A percentile compares a stretch with the other conserved stretches of the same genome.
phyloP scores from a whole-genome alignment of 2,888 invertebrate species.

The Lymantria monacha region DNA sequence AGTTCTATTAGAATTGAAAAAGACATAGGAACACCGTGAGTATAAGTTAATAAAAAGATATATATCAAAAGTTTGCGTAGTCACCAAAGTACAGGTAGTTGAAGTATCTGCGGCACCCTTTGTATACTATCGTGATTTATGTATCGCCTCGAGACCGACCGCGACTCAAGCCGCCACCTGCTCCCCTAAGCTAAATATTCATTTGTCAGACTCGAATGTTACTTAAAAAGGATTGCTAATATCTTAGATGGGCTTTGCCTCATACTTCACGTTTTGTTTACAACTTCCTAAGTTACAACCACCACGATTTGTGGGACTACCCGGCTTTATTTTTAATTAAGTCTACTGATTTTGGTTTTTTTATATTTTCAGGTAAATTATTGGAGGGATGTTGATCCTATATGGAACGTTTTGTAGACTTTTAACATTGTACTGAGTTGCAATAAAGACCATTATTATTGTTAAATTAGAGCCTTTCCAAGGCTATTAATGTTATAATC shows the following conservation, averaged over 20 bases:
- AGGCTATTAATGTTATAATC: too few relatives aligned
- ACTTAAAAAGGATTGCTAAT: slow-evolving; percentile 77
- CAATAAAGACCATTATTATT: too few relatives aligned
- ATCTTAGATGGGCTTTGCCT: slow-evolving; percentile 65
- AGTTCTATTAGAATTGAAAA: too few relatives aligned
- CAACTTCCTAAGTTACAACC: slow-evolving; percentile 29
- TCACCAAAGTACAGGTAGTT: slow-evolving; percentile 29
- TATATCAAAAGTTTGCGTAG: slow-evolving; percentile 11
- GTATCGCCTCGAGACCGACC: slow-evolving; percentile 46
- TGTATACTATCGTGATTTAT: slow-evolving; percentile 60
- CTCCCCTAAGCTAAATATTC: slow-evolving; percentile 66
- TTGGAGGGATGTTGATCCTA: not conserved
- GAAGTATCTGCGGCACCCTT: slow-evolving; percentile 21
- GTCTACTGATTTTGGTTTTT: slow-evolving; percentile 6
- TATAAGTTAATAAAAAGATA: not conserved
- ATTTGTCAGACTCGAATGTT: slow-evolving; percentile 72
- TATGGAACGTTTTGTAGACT: not conserved
- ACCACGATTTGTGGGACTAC: slow-evolving; percentile 21
- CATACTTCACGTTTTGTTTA: slow-evolving; percentile 53
- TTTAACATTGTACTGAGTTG: too few relatives aligned
- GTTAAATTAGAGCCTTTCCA: too few relatives aligned
- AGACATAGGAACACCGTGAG: too few relatives aligned
- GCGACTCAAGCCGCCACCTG: slow-evolving; percentile 54
- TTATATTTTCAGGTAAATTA: not conserved
- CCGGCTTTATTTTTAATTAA: slow-evolving; percentile 25